phyloP scores from a whole-genome alignment of 2,888 invertebrate species.

The Abrostola tripartita region DNA sequence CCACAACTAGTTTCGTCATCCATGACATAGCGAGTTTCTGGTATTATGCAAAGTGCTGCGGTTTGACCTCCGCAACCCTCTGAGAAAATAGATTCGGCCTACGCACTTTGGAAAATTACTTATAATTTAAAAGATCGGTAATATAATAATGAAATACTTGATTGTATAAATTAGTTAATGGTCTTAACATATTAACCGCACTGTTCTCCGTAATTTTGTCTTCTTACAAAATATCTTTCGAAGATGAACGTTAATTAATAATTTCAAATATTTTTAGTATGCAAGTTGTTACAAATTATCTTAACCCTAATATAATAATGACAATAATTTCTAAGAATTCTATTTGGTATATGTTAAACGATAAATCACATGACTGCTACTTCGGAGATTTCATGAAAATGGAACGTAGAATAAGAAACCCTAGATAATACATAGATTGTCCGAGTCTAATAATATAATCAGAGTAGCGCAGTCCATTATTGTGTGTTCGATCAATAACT shows the following conservation, averaged over 20 bases:
- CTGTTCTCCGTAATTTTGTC: too few species aligned
- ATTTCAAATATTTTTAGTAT: too few species aligned
- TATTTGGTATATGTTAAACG: too few species aligned
- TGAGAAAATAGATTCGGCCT: slow-evolving; percentile 1
- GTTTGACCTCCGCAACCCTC: slow-evolving; percentile 3
- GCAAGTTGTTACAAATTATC: too few species aligned
- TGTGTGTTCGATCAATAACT: slow-evolving; percentile 21
- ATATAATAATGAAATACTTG: background rate
- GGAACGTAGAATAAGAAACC: background rate
- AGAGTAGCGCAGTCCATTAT: background rate
- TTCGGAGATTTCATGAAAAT: too few species aligned
- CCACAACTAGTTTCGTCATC: background rate
- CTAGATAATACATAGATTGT: background rate
- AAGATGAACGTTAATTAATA: too few species aligned
- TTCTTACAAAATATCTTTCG: too few species aligned
- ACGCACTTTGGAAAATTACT: background rate
- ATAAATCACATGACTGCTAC: too few species aligned
- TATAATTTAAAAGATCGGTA: background rate
- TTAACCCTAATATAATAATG: too few species aligned
- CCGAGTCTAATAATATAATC: background rate
- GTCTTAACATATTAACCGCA: too few species aligned
- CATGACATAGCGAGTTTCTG: slow-evolving; percentile 1
- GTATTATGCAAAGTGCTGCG: slow-evolving; percentile 1
- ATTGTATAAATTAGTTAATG: too few species aligned
- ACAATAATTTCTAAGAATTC: too few species aligned